Evolutionary conservation across 2,113 vertebrate genomes (phyloP).

Genomic region (Myrmophylax atrothorax): DNA sequence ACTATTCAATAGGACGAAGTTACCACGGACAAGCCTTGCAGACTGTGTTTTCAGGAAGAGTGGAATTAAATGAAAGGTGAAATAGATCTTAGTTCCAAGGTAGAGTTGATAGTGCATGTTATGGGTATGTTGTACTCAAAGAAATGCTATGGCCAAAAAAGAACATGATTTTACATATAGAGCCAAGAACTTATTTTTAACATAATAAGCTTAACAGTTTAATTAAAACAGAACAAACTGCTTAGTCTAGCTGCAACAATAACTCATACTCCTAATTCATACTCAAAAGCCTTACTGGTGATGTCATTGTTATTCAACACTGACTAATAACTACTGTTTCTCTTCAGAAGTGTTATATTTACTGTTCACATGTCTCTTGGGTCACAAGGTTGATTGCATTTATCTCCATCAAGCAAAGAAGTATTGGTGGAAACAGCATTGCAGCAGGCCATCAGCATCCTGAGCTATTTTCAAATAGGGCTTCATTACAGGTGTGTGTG

Average conservation of each 20-base stretch:
- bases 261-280: not conserved
- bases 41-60: not conserved
- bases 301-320: not conserved
- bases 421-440: not conserved
- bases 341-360: not conserved
- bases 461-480: not conserved
- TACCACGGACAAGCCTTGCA: not conserved
- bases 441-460: not conserved
- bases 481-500: not conserved
- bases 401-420: not conserved
- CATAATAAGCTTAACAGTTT: not conserved
- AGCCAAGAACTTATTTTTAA: not conserved
- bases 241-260: not conserved
- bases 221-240: not conserved
- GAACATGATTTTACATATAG: rapidly evolving
- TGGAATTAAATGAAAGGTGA: not conserved
- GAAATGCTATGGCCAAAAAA: rapidly evolving
- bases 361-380: not conserved
- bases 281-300: not conserved
- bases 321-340: not conserved
- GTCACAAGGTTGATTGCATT: not conserved
- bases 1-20: not conserved
- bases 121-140: not conserved
- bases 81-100: not conserved
- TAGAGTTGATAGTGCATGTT: not conserved